These are phyloP conservation scores for Stictocephala bisonia DNA, from an alignment of 2,888 invertebrate genomes.

Conservation along the genomic window DNA sequence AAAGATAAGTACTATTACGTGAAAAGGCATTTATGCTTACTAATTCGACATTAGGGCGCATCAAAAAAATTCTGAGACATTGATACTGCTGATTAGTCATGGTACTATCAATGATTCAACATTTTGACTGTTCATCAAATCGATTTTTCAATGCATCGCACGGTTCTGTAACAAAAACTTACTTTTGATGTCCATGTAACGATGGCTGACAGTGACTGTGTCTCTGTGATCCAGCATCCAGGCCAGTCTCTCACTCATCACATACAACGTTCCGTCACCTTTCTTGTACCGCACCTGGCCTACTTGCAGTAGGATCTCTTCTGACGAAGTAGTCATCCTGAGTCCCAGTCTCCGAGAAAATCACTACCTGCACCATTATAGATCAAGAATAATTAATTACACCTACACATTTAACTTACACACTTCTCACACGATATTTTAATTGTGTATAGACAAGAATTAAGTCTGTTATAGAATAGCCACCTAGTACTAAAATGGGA, in stretches of 20 bases:
- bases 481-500: not conserved
- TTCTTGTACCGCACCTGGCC: conserved; percentile 95
- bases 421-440: not conserved
- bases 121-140: too few species aligned
- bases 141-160: too few species aligned
- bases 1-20: too few species aligned
- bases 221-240: conserved; percentile 96
- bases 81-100: too few species aligned
- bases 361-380: too few species aligned
- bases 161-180: too few species aligned
- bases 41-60: too few species aligned
- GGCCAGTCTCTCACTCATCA: conserved; percentile 95
- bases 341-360: too few species aligned
- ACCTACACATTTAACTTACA: not conserved
- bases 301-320: conserved; percentile 94
- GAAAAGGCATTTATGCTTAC: too few species aligned
- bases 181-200: conserved; percentile 97
- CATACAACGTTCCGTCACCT: conserved; percentile 93
- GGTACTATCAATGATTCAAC: too few species aligned
- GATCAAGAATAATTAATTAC: not conserved
- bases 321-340: conserved; percentile 74
- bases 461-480: not conserved
- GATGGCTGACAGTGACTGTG: conserved; percentile 91
- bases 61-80: too few species aligned
- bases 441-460: not conserved